Evolutionary conservation across 2,797 vertebrate species (phyloP).

Genomic region (Betta splendens): DNA sequence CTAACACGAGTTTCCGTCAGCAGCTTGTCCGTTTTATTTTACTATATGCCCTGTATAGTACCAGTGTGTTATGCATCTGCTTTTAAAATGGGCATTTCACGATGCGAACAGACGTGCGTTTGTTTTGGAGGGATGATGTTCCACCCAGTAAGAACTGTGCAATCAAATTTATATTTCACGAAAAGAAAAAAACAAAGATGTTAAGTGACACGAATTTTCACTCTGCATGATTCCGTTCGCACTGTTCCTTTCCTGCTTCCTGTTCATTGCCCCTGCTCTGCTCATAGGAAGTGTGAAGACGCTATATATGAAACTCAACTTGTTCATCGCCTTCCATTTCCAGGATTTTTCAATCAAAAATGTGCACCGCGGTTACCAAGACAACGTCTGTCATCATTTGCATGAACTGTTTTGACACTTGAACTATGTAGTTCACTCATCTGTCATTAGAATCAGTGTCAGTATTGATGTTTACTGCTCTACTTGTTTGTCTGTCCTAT

Average conservation of each 20-base stretch:
- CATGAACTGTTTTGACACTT: constrained; percentile 77
- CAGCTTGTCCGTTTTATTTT: constrained; percentile 37
- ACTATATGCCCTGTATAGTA: constrained; percentile 18
- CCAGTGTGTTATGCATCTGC: constrained; percentile 26
- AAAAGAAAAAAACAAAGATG: constrained; percentile 28
- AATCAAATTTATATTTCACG: constrained; percentile 44
- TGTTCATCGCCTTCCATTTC: constrained; percentile 9
- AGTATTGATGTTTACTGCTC: constrained; percentile 66
- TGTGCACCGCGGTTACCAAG: constrained; percentile 46
- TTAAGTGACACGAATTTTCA: constrained; percentile 31
- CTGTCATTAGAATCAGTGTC: constrained; percentile 66
- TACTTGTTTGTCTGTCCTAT: constrained; percentile 64
- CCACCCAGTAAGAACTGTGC: constrained; percentile 18
- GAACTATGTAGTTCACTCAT: constrained; percentile 62
- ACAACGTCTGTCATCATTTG: constrained; percentile 68
- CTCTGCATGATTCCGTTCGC: constrained; percentile 59
- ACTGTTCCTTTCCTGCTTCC: constrained; percentile 35
- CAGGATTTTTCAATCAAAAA: constrained; percentile 26
- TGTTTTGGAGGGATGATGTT: constrained; percentile 9
- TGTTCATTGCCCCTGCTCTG: constrained; percentile 5
- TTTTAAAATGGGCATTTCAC: constrained; percentile 32
- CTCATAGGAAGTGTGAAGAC: constrained; percentile 22
- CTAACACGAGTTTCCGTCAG: constrained; percentile 38
- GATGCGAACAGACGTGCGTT: constrained; percentile 40
- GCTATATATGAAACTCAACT: constrained; percentile 19